phyloP scores from a whole-genome alignment of 2,797 vertebrate genomes.

The Lepilemur ruficaudatus region DNA sequence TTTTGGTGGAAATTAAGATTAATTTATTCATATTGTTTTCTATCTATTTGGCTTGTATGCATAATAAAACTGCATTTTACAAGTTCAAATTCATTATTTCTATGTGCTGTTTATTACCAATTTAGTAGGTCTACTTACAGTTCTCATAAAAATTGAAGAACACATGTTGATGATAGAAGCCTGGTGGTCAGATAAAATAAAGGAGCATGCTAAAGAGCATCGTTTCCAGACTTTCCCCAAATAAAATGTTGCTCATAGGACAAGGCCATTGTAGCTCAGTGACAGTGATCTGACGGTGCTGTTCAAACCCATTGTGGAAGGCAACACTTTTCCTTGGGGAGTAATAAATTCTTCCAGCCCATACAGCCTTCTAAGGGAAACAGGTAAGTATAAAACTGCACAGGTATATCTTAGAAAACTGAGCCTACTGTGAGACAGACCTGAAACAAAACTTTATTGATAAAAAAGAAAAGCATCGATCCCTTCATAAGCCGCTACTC shows the following conservation, averaged over 20 bases:
- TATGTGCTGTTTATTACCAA: conserved; percentile 83
- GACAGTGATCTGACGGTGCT: neutral
- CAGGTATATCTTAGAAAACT: neutral
- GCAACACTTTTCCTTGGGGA: neutral
- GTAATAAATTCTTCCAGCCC: neutral
- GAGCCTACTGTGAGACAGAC: neutral
- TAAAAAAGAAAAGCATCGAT: neutral
- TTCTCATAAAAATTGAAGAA: conserved; percentile 16
- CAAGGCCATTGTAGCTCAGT: neutral
- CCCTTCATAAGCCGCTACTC: neutral
- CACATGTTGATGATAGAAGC: neutral
- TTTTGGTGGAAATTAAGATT: conserved; percentile 75
- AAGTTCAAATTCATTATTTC: conserved; percentile 83
- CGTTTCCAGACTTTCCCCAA: neutral
- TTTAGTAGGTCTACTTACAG: conserved; percentile 51
- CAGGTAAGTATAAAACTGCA: neutral
- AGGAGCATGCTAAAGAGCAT: neutral
- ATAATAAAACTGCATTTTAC: conserved; percentile 58
- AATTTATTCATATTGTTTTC: conserved; percentile 76
- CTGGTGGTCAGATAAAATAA: neutral
- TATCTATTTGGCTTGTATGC: conserved; percentile 67
- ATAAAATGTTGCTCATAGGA: neutral
- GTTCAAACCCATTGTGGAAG: neutral
- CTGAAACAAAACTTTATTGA: neutral
- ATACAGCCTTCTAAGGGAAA: neutral